A percentile compares a stretch with the other conserved stretches of the same genome.
Conservation (phyloP, 2,888 invertebrate genomes). For the Platerodrilus igneus region DNA sequence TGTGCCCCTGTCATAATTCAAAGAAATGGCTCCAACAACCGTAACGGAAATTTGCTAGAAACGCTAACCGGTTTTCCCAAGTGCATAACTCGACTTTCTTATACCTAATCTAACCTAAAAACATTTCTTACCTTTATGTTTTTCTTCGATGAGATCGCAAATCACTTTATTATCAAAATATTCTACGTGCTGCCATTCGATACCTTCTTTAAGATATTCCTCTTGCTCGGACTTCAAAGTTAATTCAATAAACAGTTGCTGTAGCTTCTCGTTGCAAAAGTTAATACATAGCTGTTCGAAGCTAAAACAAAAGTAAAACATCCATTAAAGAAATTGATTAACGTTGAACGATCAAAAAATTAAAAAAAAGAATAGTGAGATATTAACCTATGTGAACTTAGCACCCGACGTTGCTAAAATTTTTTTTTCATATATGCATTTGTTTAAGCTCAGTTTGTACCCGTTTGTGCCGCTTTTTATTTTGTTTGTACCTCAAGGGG, state of each 20-base stretch:
- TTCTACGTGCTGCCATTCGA: constrained; percentile 83
- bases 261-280: constrained; percentile 92
- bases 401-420: too few species aligned
- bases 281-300: constrained; percentile 93
- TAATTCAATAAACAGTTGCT: constrained; percentile 88
- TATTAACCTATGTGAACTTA: too few species aligned
- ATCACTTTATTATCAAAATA: constrained; percentile 93
- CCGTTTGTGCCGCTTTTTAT: too few species aligned
- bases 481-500: too few species aligned
- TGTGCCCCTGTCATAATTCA: too few species aligned
- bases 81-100: too few species aligned
- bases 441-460: too few species aligned
- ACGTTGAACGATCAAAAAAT: constrained; percentile 1
- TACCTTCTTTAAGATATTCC: constrained; percentile 86
- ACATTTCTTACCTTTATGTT: constrained; percentile 81
- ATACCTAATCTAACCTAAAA: too few species aligned
- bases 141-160: constrained; percentile 86
- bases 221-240: constrained; percentile 90
- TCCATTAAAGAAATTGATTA: background rate
- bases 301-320: constrained; percentile 45
- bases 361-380: constrained; percentile 1
- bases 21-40: too few species aligned
- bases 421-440: too few species aligned
- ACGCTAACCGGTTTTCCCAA: too few species aligned
- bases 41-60: too few species aligned